phyloP scores from a whole-genome alignment of 1,140 invertebrate genomes.

The Pantala flavescens region DNA sequence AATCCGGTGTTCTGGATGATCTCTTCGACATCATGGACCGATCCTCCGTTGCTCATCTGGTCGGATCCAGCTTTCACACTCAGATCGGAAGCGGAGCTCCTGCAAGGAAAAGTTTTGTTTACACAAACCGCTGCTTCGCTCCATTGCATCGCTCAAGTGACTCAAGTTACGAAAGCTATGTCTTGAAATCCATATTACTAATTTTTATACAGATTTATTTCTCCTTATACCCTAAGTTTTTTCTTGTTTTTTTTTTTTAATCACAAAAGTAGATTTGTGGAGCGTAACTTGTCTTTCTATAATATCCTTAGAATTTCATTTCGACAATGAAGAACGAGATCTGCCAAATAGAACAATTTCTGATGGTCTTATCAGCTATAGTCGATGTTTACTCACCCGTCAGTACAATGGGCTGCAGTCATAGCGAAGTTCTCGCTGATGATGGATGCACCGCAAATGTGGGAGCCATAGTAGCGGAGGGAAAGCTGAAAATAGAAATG shows the following conservation, averaged over 20 bases:
- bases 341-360: neutral
- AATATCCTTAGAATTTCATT: no score
- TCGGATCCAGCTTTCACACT: neutral
- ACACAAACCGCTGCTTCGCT: no score
- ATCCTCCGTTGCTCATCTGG: neutral
- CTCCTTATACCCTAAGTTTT: no score
- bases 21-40: neutral
- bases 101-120: neutral
- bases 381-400: slow-evolving; percentile 26
- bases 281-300: no score
- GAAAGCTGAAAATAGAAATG: slow-evolving; percentile 25
- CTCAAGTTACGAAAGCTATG: no score
- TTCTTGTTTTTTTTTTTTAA: no score
- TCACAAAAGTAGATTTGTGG: no score
- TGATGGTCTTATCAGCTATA: neutral
- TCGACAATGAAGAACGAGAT: neutral
- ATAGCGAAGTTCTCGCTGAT: slow-evolving; percentile 36
- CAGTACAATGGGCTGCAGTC: slow-evolving; percentile 43
- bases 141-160: no score
- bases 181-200: no score
- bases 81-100: neutral
- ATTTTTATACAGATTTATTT: no score
- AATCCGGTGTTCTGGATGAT: slow-evolving; percentile 18
- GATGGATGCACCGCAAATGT: slow-evolving; percentile 41
- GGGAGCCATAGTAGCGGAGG: slow-evolving; percentile 27